Evolutionary conservation across 1,140 invertebrate species (phyloP), one percentile per base, ranked within the genome.

Genomic region (Trachymyrmex septentrionalis): DNA sequence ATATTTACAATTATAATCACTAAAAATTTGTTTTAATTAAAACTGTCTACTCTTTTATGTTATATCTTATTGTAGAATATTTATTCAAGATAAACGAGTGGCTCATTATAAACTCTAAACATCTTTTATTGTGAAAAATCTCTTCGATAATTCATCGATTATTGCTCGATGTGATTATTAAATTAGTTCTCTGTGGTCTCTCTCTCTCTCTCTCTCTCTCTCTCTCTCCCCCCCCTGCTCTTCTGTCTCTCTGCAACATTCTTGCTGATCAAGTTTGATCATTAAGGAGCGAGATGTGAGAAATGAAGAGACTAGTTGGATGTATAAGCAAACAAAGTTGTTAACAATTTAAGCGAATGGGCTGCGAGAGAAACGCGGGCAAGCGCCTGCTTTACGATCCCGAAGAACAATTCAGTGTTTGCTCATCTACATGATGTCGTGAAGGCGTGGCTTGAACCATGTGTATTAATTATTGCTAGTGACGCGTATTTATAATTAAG

Each of bases 401-500:
- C 73, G 19, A 76, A 69, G 57, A 85, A 81, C 86, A 86, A 78
- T 84, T 61, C 57, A 19, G 27, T 87, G 75, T 86, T 87, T 81
- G 81, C 63, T 30, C 30, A 44, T 61, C 55, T 81, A 71, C 64
- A 9, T 66, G 61, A 78, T 27, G 78, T 24, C 27, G 48, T 44
- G 53, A n/a, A 75, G 78, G 76, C 67, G 57, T 53, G 75, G 75
- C 34, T 21, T 57, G n/a, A 50, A 48, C 27, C 77, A 19, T 44
- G 55, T 82, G 61, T 78, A 90, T 87, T 90, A 90, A 90, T 87
- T 87, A 90, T 85, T 87, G 75, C 63, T 24, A 3, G 59, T n/a
- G 63, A 86, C 85, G 80, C 38, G 57, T 80, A 80, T 89, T 87
- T 57, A 81, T 90, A 90, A 90, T 90, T 90, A 90, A 90, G 86